phyloP scores from a whole-genome alignment of 37 sponge, comb jelly and placozoan species.

The Lycopodina hypogea region DNA sequence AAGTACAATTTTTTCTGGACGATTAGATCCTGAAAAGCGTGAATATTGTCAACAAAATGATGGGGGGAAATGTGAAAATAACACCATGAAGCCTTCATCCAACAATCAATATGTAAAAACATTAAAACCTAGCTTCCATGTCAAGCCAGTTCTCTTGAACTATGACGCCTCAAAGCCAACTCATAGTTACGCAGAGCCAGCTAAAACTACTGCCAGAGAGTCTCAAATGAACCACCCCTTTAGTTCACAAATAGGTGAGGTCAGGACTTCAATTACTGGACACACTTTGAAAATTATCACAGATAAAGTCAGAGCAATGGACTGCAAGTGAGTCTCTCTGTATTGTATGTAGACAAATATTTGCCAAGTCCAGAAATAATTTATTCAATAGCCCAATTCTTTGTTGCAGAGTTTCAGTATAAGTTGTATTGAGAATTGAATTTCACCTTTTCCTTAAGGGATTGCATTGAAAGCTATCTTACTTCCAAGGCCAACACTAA shows the following conservation, averaged over 20 bases:
- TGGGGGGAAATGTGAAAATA: neutral
- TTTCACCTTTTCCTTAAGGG: no score
- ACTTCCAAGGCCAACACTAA: no score
- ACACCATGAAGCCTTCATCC: no score
- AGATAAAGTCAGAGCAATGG: conserved; percentile 42
- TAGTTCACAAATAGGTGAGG: neutral
- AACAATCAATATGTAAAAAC: neutral
- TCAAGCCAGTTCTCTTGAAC: neutral
- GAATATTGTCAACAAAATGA: neutral
- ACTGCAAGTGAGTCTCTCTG: conserved; percentile 23
- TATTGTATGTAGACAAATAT: no score
- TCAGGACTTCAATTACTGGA: conserved; percentile 3
- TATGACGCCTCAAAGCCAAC: neutral
- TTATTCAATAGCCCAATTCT: no score
- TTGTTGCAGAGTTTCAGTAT: no score
- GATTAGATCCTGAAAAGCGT: no score
- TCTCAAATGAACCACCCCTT: neutral
- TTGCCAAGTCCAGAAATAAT: no score
- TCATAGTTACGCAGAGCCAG: neutral
- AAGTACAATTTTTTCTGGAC: no score
- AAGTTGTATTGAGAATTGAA: no score
- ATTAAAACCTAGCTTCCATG: neutral
- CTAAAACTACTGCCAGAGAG: no score
- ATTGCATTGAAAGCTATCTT: no score
- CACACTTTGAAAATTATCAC: conserved; percentile 45